Conservation (phyloP, 2,113 vertebrate genomes). For the Arvicanthis niloticus region DNA sequence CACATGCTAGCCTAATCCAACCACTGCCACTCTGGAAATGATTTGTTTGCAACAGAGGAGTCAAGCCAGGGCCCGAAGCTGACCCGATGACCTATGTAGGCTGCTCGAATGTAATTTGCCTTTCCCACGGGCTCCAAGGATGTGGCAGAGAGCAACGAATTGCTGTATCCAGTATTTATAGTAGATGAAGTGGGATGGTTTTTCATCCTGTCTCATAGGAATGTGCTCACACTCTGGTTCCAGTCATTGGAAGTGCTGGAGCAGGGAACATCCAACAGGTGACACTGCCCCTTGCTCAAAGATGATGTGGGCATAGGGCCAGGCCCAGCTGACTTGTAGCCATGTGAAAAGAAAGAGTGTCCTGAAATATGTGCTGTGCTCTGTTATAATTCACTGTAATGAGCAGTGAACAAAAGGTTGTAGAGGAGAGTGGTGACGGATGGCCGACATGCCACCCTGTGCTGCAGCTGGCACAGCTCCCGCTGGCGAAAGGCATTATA, state of each 20-base stretch:
- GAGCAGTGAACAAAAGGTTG: slow-evolving; percentile 84
- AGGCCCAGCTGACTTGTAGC: slow-evolving; percentile 7
- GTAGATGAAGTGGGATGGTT: neutral
- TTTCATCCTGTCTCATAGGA: neutral
- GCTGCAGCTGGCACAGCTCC: slow-evolving; percentile 81
- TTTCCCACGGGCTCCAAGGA: neutral
- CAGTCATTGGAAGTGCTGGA: neutral
- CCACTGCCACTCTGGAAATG: neutral
- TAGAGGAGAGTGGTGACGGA: slow-evolving; percentile 84
- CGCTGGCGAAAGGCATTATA: slow-evolving; percentile 78
- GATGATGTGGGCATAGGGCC: neutral
- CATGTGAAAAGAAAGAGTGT: slow-evolving; percentile 64
- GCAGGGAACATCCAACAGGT: neutral
- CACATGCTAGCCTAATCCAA: neutral
- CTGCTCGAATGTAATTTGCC: neutral
- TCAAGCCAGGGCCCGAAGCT: neutral
- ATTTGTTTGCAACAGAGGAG: neutral
- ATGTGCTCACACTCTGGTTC: neutral
- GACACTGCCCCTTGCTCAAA: neutral
- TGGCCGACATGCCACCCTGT: slow-evolving; percentile 79
- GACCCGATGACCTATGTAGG: slow-evolving; percentile 29
- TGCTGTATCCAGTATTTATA: slow-evolving; percentile 36
- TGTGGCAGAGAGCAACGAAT: slow-evolving; percentile 15
- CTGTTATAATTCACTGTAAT: slow-evolving; percentile 85
- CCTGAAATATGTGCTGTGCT: slow-evolving; percentile 81